phyloP scores from a whole-genome alignment of 2,113 vertebrate genomes.

The Elephantulus edwardii region DNA sequence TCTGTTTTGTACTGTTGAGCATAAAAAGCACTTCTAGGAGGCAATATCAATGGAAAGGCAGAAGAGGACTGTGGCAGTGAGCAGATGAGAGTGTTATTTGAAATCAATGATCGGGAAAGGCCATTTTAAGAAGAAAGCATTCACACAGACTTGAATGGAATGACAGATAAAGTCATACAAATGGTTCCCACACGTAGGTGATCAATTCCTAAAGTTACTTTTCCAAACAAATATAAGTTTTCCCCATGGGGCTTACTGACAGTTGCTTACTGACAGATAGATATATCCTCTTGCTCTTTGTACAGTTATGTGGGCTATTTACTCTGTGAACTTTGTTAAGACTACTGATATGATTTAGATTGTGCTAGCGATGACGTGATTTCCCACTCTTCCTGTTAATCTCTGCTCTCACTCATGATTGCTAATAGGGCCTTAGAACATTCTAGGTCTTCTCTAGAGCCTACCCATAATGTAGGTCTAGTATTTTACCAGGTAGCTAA shows the following conservation, averaged over 20 bases:
- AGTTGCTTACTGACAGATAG: background rate
- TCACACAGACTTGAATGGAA: background rate
- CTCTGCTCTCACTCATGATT: accelerated
- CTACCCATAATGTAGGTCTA: background rate
- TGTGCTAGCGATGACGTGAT: background rate
- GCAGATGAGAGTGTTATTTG: background rate
- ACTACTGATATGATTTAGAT: background rate
- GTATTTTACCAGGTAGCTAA: background rate
- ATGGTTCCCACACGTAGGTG: background rate
- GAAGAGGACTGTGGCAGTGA: background rate
- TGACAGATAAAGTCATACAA: background rate
- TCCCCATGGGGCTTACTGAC: background rate
- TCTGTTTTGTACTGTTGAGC: background rate
- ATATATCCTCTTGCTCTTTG: background rate
- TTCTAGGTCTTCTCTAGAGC: background rate
- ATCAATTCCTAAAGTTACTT: background rate
- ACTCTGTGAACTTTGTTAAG: background rate
- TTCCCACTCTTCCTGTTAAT: background rate
- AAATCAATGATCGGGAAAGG: background rate
- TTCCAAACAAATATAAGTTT: background rate
- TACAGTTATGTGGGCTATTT: background rate
- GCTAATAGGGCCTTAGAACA: accelerated
- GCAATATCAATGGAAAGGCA: background rate
- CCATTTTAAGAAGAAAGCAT: background rate
- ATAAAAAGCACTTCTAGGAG: background rate